Base-by-base conservation (phyloP, 2,888 invertebrate species). In the Idaea aversata region DNA sequence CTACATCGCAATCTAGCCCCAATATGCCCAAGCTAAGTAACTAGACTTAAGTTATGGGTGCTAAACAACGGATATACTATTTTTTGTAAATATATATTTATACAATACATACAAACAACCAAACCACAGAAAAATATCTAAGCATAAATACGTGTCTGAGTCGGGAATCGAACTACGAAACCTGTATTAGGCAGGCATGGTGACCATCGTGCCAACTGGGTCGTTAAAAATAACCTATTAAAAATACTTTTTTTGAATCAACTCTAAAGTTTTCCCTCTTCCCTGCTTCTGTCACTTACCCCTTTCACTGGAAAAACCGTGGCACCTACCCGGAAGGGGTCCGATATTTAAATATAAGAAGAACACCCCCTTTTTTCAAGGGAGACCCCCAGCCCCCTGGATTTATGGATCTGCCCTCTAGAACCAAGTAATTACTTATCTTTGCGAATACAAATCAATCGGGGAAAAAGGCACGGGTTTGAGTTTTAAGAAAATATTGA, bases 291-390 rank as follows among this genome's bases (percentile, higher is more conserved):
- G 92, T 93, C 92, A 93, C 92, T 93, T 92, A 92, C 92, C 92
- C 92, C 92, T 92, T 91, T 91, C 88, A 91, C 90, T 92, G 91
- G 92, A 93, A 93, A 93, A 93, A 93, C 90, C 92, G 92, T 92
- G 89, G 92, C 91, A 93, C 91, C 92, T 93, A 92, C 92, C 92
- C 92, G 92, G 92, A 93, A 92, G 92, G 92, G 90, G 92, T 90
- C 86, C 91, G 91, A 93, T 93, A 93, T 93, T 93, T 93, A 93
- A 93, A 93, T 93, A 93, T 93, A 93, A 92, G 92, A 92, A 92
- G 91, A 91, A 89, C 88, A 84, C 91, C 91, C 92, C 91, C 88
- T 89, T 90, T 92, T 92, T 91, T 88, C 83, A 87, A 86, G 87
- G 90, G 88, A 82, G 87, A 79, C 81, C 82, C 77, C 76, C 72